Base-by-base conservation (phyloP, 2,113 vertebrate genomes). In the Vulpes lagopus region DNA sequence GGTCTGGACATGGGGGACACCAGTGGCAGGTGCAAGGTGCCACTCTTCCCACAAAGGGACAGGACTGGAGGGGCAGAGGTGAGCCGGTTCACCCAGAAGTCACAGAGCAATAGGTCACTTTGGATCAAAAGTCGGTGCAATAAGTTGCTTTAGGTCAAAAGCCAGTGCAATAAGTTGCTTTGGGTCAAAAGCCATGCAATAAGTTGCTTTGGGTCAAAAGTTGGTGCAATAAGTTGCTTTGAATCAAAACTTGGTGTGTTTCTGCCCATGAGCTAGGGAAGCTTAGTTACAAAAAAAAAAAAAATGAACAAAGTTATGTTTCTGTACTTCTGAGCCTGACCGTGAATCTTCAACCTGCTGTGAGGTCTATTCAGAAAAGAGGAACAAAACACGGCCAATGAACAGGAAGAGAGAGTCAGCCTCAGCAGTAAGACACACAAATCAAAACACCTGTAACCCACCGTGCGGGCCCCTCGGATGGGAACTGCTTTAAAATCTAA, bases 311-410 rank as follows among this genome's bases (percentile, higher is more conserved):
- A 92, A 95, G 92, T 80, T 92, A 67, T 92, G 62, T 83, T 94
- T 92, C 74, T 88, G 90, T 57, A 84, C 79, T 87, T 76, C 20
- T 43, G 22, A 83, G 11, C 55, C 0, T 79, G 89, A 43, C 55
- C 16, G 32, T 96, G 80, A 97, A 96, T 97, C 83, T 92, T 79
- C 82, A 43, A 74, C 57, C n/a, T 53, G 51, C 62, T 62, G 71
- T 81, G 87, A 92, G 65, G 83, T 89, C 92, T 94, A 64, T 80
- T 95, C 62, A 49, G 81, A 80, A 93, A 90, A 85, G 80, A 95
- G 91, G 85, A 93, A 93, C 93, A 67, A 93, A 11, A 19, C 6
- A 74, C 8, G 4, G 20, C 59, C 35, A 57, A 82, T 89, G 89
- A 82, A 35, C 9, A 94, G 76, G 38, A 85, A 86, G 59, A 94